Percentiles rank a stretch among this genome's conserved stretches.
These are phyloP conservation scores for Hystrix cristata DNA, from an alignment of 2,113 vertebrate genomes.

Conservation along the genomic window DNA sequence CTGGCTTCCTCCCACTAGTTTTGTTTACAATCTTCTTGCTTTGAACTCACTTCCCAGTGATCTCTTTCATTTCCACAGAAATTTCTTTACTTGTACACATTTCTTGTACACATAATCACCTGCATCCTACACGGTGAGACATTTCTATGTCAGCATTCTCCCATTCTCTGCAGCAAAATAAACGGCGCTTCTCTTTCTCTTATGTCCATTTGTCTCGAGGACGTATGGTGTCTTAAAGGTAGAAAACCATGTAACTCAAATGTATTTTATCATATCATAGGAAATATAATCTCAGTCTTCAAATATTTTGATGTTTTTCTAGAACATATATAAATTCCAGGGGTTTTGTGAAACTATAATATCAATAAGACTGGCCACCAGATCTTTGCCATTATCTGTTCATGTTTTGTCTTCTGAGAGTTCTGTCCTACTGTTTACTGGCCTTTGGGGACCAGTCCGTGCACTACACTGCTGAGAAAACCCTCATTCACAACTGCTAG, in stretches of 20 bases:
- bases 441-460: not conserved
- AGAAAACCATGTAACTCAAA: not conserved
- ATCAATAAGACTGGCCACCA: not conserved
- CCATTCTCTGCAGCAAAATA: not conserved
- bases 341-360: not conserved
- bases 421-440: not conserved
- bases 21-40: slow-evolving; percentile 1
- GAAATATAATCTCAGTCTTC: not conserved
- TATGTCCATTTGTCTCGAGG: not conserved
- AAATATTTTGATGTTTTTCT: not conserved
- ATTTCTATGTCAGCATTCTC: not conserved
- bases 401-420: not conserved
- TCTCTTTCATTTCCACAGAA: not conserved
- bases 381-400: not conserved
- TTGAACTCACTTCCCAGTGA: not conserved
- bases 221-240: not conserved
- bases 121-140: not conserved
- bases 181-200: not conserved
- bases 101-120: not conserved
- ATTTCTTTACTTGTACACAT: not conserved
- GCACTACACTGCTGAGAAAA: not conserved
- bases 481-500: not conserved
- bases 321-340: not conserved
- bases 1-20: not conserved
- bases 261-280: not conserved